Conservation (phyloP, 2,888 invertebrate species). For the Callosobruchus maculatus region DNA sequence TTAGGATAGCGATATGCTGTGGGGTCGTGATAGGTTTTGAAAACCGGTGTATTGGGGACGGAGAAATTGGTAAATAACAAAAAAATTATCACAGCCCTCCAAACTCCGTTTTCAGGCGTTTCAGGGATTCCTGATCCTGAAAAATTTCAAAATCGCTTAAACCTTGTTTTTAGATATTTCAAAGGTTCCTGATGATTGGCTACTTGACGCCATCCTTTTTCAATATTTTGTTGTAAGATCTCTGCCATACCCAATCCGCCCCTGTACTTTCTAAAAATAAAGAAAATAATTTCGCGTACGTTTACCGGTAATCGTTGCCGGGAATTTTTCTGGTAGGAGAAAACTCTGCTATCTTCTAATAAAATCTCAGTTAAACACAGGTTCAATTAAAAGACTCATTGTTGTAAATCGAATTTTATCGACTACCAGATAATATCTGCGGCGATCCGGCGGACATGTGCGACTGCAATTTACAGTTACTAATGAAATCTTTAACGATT, state of each 20-base stretch:
- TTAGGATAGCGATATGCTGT: no score
- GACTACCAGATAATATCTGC: neutral
- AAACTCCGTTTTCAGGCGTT: no score
- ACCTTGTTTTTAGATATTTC: no score
- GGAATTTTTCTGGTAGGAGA: slow-evolving; percentile 1
- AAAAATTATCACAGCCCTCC: no score
- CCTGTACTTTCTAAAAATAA: neutral
- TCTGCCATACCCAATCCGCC: neutral
- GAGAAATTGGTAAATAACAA: no score
- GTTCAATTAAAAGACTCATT: slow-evolving; percentile 19
- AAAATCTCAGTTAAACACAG: slow-evolving; percentile 13
- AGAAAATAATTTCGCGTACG: neutral
- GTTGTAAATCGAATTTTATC: slow-evolving; percentile 17
- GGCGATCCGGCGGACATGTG: neutral
- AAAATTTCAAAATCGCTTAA: no score
- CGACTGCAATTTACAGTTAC: neutral
- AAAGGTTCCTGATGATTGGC: no score
- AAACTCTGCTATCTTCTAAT: slow-evolving; percentile 10
- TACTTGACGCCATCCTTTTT: no score
- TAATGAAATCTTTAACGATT: neutral
- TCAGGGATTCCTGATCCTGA: no score
- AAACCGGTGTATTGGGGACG: no score
- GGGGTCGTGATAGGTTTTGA: no score
- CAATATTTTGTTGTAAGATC: no score
- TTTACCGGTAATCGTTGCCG: neutral